phyloP scores from a whole-genome alignment of 2,113 vertebrate genomes.

The Eurystomus gularis region DNA sequence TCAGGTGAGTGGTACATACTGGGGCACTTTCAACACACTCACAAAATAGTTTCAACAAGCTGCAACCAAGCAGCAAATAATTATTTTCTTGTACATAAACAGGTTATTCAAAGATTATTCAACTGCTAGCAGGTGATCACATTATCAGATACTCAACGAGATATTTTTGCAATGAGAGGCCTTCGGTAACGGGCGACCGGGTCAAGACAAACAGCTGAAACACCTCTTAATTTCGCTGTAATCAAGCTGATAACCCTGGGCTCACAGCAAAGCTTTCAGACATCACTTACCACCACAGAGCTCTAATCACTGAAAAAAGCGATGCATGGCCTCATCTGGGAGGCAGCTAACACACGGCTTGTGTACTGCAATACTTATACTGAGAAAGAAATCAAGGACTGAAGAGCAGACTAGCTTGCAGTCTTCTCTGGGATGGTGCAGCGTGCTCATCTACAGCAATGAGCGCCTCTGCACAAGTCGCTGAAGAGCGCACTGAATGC shows the following conservation, averaged over 20 bases:
- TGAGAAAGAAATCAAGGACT: neutral
- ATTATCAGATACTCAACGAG: neutral
- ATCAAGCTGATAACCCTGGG: neutral
- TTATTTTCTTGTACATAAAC: neutral
- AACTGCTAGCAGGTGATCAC: neutral
- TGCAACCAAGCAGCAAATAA: neutral
- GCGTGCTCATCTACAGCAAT: neutral
- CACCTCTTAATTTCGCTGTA: neutral
- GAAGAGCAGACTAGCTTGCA: neutral
- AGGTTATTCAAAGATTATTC: constrained; percentile 16
- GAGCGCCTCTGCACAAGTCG: neutral
- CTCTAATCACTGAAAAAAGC: neutral
- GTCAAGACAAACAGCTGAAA: neutral
- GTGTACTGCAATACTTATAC: neutral
- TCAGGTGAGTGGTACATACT: neutral
- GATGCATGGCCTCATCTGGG: neutral
- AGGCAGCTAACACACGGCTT: neutral
- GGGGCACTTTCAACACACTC: neutral
- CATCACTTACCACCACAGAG: neutral
- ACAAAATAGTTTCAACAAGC: neutral
- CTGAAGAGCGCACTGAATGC: neutral
- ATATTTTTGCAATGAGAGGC: neutral
- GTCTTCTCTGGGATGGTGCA: neutral
- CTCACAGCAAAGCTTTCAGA: constrained; percentile 16
- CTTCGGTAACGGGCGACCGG: neutral